Evolutionary conservation across 2,113 vertebrate species (phyloP), one percentile per base, ranked within the genome.

Genomic region (Pseudorectes ferrugineus): DNA sequence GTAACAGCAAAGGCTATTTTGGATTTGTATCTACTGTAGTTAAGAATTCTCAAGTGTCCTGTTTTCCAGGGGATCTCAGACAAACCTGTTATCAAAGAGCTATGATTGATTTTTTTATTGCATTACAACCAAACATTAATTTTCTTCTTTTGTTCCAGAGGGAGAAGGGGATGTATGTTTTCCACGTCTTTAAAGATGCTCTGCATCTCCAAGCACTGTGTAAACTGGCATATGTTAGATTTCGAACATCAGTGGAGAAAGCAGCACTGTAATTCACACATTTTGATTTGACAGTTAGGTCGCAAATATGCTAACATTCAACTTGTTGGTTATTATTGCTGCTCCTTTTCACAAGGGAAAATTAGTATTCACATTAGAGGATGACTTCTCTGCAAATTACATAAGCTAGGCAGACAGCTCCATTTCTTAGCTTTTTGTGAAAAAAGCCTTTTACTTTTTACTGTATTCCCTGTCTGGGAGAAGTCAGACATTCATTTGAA

Each of bases 271-370:
- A 95, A 95, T 95, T 96, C 93, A 92, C 91, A 96, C 84, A 36
- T 96, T 95, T 66, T 57, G 84, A 79, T 89, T 93, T 94, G 91
- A 91, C 74, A 78, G 75, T 71, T 83, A 94, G 87, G 91, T 89
- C 0, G 3, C 84, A 96, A 97, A 95, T 92, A 91, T 85, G 94
- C 84, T 92, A 94, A 61, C 62, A 0, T 95, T 94, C 93, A 95
- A 84, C 96, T 95, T 93, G 88, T 82, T 95, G 87, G 70, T 93
- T 94, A 91, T 89, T 89, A 91, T 31, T 79, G 89, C 93, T 97
- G 81, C 87, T 95, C 94, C 90, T 95, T 94, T 97, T 95, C 95
- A 92, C 77, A 62, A 79, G 89, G 81, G 93, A 79, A 91, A 88
- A 96, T 95, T 91, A 93, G 70, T 82, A 92, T 94, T 96, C 84